These are phyloP conservation scores for Plebejus anna DNA, from an alignment of 2,888 invertebrate species.

Conservation along the genomic window DNA sequence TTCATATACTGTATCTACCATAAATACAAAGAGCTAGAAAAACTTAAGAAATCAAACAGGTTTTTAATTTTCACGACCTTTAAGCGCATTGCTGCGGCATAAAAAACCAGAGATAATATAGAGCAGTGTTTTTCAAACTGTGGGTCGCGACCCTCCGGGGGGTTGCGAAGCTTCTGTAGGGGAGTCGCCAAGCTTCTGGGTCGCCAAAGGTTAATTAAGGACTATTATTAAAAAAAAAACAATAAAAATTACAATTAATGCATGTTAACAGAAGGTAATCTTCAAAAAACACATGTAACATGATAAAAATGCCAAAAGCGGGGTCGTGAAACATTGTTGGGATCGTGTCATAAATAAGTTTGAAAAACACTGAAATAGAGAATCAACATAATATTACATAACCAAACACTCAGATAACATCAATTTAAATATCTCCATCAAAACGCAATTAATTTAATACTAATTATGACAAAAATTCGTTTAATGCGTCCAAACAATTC, in stretches of 20 bases:
- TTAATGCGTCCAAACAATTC: slow-evolving; percentile 22
- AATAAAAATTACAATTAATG: too few relatives aligned
- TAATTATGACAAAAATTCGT: slow-evolving; percentile 24
- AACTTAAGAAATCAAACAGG: slow-evolving; percentile 23
- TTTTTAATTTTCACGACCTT: background rate
- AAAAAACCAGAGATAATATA: background rate
- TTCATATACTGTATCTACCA: too few relatives aligned
- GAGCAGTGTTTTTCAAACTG: background rate
- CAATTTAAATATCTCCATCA: slow-evolving; percentile 7
- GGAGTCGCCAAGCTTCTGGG: too few relatives aligned
- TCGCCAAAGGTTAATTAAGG: too few relatives aligned
- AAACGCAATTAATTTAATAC: slow-evolving; percentile 18
- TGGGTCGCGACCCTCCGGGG: too few relatives aligned
- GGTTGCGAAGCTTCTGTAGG: too few relatives aligned
- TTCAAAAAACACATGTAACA: too few relatives aligned
- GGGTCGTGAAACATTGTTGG: too few relatives aligned
- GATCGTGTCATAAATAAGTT: too few relatives aligned
- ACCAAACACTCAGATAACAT: slow-evolving; percentile 2
- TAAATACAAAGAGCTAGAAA: background rate
- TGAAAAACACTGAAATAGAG: background rate
- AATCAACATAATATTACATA: background rate
- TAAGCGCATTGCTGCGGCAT: background rate
- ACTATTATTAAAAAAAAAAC: too few relatives aligned
- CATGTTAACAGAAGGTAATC: too few relatives aligned
- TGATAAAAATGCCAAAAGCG: too few relatives aligned